phyloP scores from a whole-genome alignment of 2,888 invertebrate genomes.

The Endotricha flammealis region DNA sequence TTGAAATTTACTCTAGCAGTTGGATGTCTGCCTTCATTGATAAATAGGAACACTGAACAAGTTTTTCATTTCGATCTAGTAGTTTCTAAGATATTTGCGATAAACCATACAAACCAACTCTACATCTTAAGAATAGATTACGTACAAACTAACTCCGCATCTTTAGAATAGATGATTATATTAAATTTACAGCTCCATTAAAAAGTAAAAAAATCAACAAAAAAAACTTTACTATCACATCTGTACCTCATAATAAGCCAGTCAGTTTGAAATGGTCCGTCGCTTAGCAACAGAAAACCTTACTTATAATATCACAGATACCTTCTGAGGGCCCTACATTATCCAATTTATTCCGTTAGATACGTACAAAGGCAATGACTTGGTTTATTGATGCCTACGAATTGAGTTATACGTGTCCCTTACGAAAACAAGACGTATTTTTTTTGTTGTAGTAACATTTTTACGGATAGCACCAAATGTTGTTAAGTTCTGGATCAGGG shows the following conservation, averaged over 20 bases:
- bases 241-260: neutral
- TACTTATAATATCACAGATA: slow-evolving; percentile 2
- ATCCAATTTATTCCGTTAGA: slow-evolving; percentile 46
- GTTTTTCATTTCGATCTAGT: too few species aligned
- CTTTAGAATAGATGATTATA: too few species aligned
- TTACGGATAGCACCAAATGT: slow-evolving; percentile 9
- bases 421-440: slow-evolving; percentile 16
- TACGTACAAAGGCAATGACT: slow-evolving; percentile 49
- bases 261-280: neutral
- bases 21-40: too few species aligned
- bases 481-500: slow-evolving; percentile 9
- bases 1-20: too few species aligned
- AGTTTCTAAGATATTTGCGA: too few species aligned
- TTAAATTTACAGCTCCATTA: too few species aligned
- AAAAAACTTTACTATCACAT: too few species aligned
- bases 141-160: too few species aligned
- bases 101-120: too few species aligned
- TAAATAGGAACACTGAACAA: too few species aligned
- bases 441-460: slow-evolving; percentile 11
- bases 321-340: slow-evolving; percentile 30
- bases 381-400: slow-evolving; percentile 43
- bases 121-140: too few species aligned
- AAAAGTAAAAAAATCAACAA: too few species aligned
- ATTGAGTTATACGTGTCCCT: slow-evolving; percentile 20
- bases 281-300: slow-evolving; percentile 2